Base-by-base conservation (phyloP, 2,888 invertebrate genomes). In the Stenotaenia linearis region DNA sequence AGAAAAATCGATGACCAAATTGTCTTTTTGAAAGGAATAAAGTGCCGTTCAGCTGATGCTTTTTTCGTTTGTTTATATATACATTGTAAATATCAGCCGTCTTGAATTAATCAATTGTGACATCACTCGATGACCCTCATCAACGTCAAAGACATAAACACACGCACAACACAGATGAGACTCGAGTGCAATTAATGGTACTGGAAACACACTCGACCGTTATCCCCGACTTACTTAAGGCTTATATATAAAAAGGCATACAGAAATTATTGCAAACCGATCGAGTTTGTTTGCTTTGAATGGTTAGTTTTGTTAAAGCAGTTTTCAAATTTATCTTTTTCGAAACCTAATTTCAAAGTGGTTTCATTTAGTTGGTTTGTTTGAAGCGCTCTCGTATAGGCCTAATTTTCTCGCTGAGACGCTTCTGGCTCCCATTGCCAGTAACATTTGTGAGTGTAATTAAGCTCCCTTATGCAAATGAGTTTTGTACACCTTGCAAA, bases 401-500 rank as follows among this genome's bases (percentile, higher is more conserved):
- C 28, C 69, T 69, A 69, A 69, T 69, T 69, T 69, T 69, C 69
- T 69, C 69, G 69, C 25, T 12, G 69, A 69, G 69, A 28, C 15
- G 69, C 69, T 69, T 69, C 69, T 69, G 69, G 69, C 69, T 9
- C 69, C 69, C 69, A 69, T 69, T 69, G 25, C 69, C 69, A 69
- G 69, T 28, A 69, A 69, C 69, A 61, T 61, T 69, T 69, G 69
- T 12, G 69, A 69, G 69, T 69, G 69, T 69, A 69, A 69, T 69
- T 69, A 69, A 69, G 69, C 69, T 69, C 69, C 28, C 69, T 69
- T 28, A 69, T 69, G 69, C 69, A 69, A 69, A 69, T 69, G 69
- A 69, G 69, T 28, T 69, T 1, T 69, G 69, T 69, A 69, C 69
- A 69, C 69, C 69, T 69, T 69, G 69, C 69, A 69, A 28, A 69